A percentile compares a stretch with the other conserved stretches of the same genome.
These are phyloP conservation scores for Heterohyrax brucei DNA, from an alignment of 2,797 vertebrate genomes.

Conservation along the genomic window DNA sequence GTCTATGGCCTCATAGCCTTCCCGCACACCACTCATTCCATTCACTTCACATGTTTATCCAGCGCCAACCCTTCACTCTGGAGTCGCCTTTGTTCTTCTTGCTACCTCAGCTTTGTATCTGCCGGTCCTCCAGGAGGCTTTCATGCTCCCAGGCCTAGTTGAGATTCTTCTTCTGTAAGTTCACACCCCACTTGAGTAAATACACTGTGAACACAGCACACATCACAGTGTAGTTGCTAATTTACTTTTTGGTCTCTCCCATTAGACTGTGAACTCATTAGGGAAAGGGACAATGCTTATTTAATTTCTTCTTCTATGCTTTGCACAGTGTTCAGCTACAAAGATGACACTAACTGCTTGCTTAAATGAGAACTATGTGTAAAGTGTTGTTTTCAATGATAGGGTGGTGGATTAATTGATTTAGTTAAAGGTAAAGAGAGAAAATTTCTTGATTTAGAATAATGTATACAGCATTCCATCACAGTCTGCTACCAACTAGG, in stretches of 20 bases:
- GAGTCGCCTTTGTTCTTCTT: no score
- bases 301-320: background rate
- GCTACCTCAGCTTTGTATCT: background rate
- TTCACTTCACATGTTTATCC: background rate
- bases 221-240: background rate
- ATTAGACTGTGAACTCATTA: background rate
- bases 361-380: background rate
- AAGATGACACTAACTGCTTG: background rate
- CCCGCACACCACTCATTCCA: background rate
- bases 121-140: background rate
- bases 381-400: background rate
- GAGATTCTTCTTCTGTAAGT: background rate
- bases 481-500: no score
- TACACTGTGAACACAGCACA: background rate
- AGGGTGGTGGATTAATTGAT: background rate
- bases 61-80: background rate
- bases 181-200: background rate
- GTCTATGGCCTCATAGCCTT: background rate
- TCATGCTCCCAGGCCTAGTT: background rate
- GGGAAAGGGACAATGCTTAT: background rate
- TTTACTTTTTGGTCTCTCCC: background rate
- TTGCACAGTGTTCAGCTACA: background rate
- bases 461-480: background rate
- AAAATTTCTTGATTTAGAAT: background rate
- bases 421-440: background rate